These are phyloP conservation scores for Dicranocentrus wangi DNA, from an alignment of 2,888 invertebrate genomes.

Conservation along the genomic window DNA sequence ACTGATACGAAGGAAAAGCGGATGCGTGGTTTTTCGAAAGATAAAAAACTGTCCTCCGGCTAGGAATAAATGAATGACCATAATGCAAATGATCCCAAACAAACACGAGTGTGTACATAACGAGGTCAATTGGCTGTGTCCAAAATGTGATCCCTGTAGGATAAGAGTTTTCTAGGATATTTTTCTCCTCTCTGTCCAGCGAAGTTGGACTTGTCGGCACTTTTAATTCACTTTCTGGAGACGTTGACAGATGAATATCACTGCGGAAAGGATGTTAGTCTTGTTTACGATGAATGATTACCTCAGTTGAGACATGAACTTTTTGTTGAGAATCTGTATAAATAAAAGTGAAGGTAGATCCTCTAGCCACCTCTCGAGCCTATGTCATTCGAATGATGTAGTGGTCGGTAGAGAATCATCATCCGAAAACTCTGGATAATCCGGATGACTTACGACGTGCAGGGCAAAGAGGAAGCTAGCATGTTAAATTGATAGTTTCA, in stretches of 20 bases:
- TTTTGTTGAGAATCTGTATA: no score
- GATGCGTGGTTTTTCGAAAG: background rate
- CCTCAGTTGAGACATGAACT: no score
- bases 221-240: slow-evolving; percentile 45
- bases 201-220: slow-evolving; percentile 38
- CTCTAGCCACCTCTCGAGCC: no score
- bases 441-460: slow-evolving; percentile 44
- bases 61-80: slow-evolving; percentile 35
- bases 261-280: slow-evolving; percentile 40
- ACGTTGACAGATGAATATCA: slow-evolving; percentile 59
- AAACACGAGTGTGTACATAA: slow-evolving; percentile 10
- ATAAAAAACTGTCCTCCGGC: slow-evolving; percentile 14
- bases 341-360: no score
- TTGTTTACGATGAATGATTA: slow-evolving; percentile 43
- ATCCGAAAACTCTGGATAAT: slow-evolving; percentile 27
- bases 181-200: no score
- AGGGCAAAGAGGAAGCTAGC: slow-evolving; percentile 19
- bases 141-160: slow-evolving; percentile 12
- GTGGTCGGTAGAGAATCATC: slow-evolving; percentile 18
- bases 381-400: slow-evolving; percentile 57
- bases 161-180: no score
- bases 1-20: background rate
- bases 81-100: background rate
- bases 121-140: slow-evolving; percentile 33
- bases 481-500: slow-evolving; percentile 13